Evolutionary conservation across 2,888 invertebrate species (phyloP).

Genomic region (Drosophila quasianomalipes): DNA sequence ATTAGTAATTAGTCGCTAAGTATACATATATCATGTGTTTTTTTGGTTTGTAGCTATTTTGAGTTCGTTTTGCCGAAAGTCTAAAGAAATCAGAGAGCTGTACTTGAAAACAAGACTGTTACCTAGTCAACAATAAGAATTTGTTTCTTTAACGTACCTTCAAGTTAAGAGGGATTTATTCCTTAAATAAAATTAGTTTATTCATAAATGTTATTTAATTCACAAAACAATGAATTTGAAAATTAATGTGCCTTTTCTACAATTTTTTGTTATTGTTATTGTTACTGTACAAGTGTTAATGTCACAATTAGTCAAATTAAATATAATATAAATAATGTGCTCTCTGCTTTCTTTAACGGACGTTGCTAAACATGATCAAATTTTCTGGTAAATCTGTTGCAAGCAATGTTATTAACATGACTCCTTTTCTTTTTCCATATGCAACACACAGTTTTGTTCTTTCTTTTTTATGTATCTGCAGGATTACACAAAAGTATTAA

Average conservation of each 20-base stretch:
- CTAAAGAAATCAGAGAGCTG: slow-evolving; percentile 27
- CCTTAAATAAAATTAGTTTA: not conserved
- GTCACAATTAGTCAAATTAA: not conserved
- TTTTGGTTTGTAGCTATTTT: slow-evolving; percentile 29
- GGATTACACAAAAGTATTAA: slow-evolving; percentile 39
- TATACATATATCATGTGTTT: slow-evolving; percentile 10
- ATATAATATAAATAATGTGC: not conserved
- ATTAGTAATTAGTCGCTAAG: slow-evolving; percentile 46
- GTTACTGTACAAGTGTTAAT: no score
- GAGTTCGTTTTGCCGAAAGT: slow-evolving; percentile 8
- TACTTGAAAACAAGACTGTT: not conserved
- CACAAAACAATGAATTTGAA: not conserved
- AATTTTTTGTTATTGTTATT: not conserved
- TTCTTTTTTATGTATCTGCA: slow-evolving; percentile 41
- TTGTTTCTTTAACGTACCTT: not conserved
- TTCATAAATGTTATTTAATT: not conserved
- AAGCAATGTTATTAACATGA: slow-evolving; percentile 66
- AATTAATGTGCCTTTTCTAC: not conserved
- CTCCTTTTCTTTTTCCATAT: slow-evolving; percentile 37
- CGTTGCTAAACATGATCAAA: slow-evolving; percentile 2
- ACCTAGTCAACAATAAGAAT: not conserved
- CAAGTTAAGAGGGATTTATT: not conserved
- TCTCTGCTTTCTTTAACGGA: slow-evolving; percentile 37
- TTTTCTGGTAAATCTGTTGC: slow-evolving; percentile 31
- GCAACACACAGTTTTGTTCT: slow-evolving; percentile 17